These are phyloP conservation scores for Aphelenchoides bicaudatus DNA, from an alignment of 2,888 invertebrate genomes.

Conservation along the genomic window DNA sequence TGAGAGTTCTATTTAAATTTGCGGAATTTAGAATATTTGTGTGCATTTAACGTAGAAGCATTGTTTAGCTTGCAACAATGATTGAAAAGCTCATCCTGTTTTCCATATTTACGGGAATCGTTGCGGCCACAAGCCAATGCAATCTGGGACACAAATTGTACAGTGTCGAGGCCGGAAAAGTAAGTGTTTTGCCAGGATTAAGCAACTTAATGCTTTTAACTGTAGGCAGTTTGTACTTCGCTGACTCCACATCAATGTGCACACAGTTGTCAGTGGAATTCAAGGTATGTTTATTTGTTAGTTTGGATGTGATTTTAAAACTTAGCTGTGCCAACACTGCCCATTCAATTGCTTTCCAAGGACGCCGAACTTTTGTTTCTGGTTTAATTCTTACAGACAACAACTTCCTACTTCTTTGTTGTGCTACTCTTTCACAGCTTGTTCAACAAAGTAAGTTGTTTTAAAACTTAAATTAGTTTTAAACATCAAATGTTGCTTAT, in stretches of 20 bases:
- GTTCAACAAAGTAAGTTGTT: conserved; percentile 35
- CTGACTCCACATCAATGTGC: conserved; percentile 48
- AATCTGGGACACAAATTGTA: conserved; percentile 58
- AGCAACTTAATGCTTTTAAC: not conserved
- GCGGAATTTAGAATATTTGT: no score
- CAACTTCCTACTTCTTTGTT: conserved; percentile 53
- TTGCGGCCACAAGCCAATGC: conserved; percentile 44
- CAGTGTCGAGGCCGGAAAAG: conserved; percentile 53
- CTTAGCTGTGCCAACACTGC: conserved; percentile 43
- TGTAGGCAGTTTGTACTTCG: conserved; percentile 5
- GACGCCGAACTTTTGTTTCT: conserved; percentile 54
- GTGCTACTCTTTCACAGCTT: conserved; percentile 52
- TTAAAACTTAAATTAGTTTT: not conserved
- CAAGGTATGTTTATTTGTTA: no score
- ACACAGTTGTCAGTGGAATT: conserved; percentile 51
- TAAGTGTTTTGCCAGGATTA: conserved; percentile 31
- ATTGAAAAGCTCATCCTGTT: no score
- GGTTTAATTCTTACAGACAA: conserved; percentile 53
- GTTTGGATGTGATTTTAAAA: no score
- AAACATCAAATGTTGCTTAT: not conserved
- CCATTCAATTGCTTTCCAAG: conserved; percentile 44
- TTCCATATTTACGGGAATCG: no score
- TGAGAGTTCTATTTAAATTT: no score
- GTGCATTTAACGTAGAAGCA: no score
- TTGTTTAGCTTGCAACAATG: no score